Percentiles rank a stretch among this genome's conserved stretches.
Evolutionary conservation across 2,888 invertebrate genomes (phyloP).

Genomic region (Physocephala rufipes): DNA sequence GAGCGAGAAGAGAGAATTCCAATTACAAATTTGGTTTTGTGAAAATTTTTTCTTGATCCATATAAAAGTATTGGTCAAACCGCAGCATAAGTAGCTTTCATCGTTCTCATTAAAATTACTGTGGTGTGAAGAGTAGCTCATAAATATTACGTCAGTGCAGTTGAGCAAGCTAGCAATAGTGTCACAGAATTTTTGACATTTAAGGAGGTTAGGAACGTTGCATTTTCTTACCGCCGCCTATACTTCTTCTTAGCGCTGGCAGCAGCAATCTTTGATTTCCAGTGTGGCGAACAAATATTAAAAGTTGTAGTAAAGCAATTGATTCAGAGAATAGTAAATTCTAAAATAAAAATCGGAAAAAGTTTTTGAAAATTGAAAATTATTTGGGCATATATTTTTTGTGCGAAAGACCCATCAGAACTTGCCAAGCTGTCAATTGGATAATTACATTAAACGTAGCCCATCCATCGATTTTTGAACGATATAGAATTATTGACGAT

Average conservation of each 20-base stretch:
- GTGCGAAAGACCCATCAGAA: neutral
- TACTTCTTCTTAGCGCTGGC: neutral
- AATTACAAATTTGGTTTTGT: slow-evolving; percentile 4
- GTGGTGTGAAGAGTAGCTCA: slow-evolving; percentile 24
- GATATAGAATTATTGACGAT: neutral
- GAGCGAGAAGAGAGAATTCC: neutral
- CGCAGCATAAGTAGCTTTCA: neutral
- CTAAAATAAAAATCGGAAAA: too few species aligned
- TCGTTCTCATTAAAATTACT: neutral
- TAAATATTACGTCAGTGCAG: neutral
- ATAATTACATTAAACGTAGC: neutral
- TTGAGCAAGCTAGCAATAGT: slow-evolving; percentile 12
- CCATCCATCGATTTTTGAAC: neutral
- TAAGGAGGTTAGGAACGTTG: slow-evolving; percentile 30
- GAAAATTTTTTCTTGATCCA: slow-evolving; percentile 24
- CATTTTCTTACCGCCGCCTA: slow-evolving; percentile 15
- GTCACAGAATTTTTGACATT: slow-evolving; percentile 26
- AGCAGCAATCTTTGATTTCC: neutral
- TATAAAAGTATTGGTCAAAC: slow-evolving; percentile 14
- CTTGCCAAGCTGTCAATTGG: neutral
- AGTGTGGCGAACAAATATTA: slow-evolving; percentile 27
- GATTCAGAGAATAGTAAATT: neutral
- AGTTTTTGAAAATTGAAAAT: neutral
- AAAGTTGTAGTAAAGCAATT: neutral
- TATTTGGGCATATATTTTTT: neutral